Evolutionary conservation across 1,140 invertebrate genomes (phyloP).

Genomic region (Zaprionus capensis): DNA sequence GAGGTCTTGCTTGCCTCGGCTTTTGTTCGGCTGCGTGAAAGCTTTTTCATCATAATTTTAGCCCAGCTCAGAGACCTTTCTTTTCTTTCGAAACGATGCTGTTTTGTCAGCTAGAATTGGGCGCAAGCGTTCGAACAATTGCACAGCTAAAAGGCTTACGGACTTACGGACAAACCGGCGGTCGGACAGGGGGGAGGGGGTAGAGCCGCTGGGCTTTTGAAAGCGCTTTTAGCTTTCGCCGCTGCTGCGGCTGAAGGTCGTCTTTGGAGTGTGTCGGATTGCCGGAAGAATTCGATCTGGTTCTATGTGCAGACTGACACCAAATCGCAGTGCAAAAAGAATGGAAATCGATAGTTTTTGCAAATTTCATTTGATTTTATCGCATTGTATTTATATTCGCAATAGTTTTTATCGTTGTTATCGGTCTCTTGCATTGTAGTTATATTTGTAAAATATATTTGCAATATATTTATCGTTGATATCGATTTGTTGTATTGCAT

Average conservation of each 20-base stretch:
- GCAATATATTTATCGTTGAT: too few species aligned
- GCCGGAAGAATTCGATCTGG: slow-evolving; percentile 48
- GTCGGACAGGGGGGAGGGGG: too few species aligned
- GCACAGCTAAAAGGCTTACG: slow-evolving; percentile 80
- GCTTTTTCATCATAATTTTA: slow-evolving; percentile 63
- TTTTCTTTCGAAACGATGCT: slow-evolving; percentile 48
- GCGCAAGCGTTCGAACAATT: slow-evolving; percentile 66
- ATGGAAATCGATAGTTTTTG: slow-evolving; percentile 5
- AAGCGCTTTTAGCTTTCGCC: slow-evolving; percentile 72
- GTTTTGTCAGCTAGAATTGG: slow-evolving; percentile 78
- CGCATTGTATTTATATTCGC: too few species aligned
- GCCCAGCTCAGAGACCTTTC: slow-evolving; percentile 67
- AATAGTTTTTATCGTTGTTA: too few species aligned
- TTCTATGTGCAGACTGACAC: slow-evolving; percentile 25
- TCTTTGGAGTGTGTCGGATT: slow-evolving; percentile 49
- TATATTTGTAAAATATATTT: too few species aligned
- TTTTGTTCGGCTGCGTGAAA: slow-evolving; percentile 68
- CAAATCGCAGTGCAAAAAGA: not conserved
- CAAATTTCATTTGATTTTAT: not conserved
- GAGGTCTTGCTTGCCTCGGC: slow-evolving; percentile 13
- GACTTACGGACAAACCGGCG: slow-evolving; percentile 36
- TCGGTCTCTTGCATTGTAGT: too few species aligned
- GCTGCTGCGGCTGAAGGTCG: slow-evolving; percentile 65
- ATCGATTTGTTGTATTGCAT: too few species aligned
- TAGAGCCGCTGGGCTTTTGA: slow-evolving; percentile 44